Evolutionary conservation across 2,888 invertebrate genomes (phyloP).

Genomic region (Cosmia pyralina): DNA sequence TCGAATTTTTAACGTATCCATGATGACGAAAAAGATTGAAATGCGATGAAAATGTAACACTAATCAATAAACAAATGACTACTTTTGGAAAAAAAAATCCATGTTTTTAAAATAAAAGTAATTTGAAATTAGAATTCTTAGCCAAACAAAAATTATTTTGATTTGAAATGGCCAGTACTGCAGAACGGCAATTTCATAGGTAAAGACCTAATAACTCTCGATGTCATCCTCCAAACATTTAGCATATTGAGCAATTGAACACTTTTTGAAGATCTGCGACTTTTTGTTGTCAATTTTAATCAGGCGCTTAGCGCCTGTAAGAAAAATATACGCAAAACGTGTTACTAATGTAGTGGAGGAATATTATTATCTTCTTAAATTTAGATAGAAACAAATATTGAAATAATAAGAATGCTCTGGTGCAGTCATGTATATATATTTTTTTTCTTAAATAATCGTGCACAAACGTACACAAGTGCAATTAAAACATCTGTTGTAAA

Average conservation of each 20-base stretch:
- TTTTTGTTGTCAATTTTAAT: neutral
- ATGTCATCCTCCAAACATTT: neutral
- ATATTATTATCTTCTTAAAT: neutral
- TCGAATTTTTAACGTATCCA: too few relatives aligned
- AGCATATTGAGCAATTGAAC: neutral
- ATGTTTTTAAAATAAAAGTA: too few relatives aligned
- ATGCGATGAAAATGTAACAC: too few relatives aligned
- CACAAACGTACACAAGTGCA: neutral
- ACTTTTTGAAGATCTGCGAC: neutral
- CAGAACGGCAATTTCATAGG: too few relatives aligned
- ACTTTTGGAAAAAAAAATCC: too few relatives aligned
- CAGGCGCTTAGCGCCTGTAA: conserved; percentile 12
- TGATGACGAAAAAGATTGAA: too few relatives aligned
- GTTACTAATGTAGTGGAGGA: neutral
- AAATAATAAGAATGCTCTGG: neutral
- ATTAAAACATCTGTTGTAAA: neutral
- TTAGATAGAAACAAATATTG: neutral
- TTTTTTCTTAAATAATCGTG: neutral
- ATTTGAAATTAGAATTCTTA: too few relatives aligned
- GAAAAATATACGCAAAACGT: neutral
- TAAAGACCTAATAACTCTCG: too few relatives aligned
- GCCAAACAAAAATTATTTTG: too few relatives aligned
- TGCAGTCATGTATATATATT: neutral
- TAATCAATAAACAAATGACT: too few relatives aligned
- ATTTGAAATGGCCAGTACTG: too few relatives aligned